A percentile compares a stretch with the other conserved stretches of the same genome.
Conservation (phyloP, 2,113 vertebrate species). For the Lophochroa leadbeateri region DNA sequence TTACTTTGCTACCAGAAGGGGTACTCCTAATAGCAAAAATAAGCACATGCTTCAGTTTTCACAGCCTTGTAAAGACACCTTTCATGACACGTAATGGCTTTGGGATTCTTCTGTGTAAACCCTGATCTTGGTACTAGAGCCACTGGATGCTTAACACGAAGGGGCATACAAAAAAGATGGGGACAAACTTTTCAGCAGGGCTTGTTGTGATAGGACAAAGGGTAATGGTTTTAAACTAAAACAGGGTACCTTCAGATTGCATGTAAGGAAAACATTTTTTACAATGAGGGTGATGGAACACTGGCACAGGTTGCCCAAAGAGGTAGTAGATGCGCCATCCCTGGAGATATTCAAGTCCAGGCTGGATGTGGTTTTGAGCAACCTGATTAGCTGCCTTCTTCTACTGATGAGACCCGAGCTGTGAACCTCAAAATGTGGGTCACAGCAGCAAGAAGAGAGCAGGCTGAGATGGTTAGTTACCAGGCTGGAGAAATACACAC, state of each 20-base stretch:
- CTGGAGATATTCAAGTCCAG: background rate
- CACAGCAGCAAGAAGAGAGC: background rate
- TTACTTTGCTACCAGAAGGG: background rate
- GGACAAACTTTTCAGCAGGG: background rate
- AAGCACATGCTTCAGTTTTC: background rate
- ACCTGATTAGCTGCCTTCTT: background rate
- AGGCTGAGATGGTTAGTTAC: background rate
- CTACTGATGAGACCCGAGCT: background rate
- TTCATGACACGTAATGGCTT: accelerated
- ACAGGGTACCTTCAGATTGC: background rate
- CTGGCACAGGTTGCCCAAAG: background rate
- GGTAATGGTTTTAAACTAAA: background rate
- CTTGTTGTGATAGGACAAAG: background rate
- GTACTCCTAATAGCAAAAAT: background rate
- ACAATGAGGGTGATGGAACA: background rate
- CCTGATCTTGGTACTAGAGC: background rate
- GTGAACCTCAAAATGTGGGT: background rate
- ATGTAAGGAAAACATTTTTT: background rate
- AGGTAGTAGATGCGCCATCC: background rate
- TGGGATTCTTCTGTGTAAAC: background rate
- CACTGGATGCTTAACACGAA: background rate
- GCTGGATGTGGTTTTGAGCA: background rate
- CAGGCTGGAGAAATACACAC: background rate
- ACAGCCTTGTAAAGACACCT: background rate
- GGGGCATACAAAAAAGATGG: background rate